Conservation (phyloP, 1,140 invertebrate species). For the Habropoda laboriosa region DNA sequence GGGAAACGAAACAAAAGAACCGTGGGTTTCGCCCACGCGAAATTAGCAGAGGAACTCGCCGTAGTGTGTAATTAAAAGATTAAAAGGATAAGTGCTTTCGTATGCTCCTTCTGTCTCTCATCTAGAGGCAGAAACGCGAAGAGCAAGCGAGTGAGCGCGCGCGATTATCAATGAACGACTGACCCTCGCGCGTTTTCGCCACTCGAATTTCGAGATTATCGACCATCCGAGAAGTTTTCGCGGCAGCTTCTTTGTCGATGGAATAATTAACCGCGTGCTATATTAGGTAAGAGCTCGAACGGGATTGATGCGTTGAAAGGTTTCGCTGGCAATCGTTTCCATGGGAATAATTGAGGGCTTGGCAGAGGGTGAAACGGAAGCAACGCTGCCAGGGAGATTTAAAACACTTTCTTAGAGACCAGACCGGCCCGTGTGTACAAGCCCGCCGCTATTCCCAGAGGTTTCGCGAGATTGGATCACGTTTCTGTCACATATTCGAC, state of each 20-base stretch:
- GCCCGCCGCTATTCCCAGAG: constrained; percentile 25
- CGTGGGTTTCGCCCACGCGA: background rate
- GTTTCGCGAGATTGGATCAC: constrained; percentile 53
- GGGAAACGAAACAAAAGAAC: constrained; percentile 20
- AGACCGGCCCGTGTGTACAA: background rate
- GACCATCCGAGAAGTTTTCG: constrained; percentile 54
- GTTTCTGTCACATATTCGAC: constrained; percentile 27
- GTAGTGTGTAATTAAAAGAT: constrained; percentile 59
- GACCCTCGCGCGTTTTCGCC: constrained; percentile 11
- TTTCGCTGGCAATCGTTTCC: constrained; percentile 67
- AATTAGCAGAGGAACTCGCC: constrained; percentile 41
- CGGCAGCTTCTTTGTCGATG: constrained; percentile 55
- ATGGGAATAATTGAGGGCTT: constrained; percentile 69
- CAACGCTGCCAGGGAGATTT: constrained; percentile 45
- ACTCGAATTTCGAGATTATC: constrained; percentile 60
- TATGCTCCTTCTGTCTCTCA: constrained; percentile 9
- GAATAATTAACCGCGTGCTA: constrained; percentile 68
- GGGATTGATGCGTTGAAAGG: constrained; percentile 70
- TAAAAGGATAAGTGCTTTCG: constrained; percentile 58
- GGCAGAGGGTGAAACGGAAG: constrained; percentile 25
- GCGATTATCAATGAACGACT: constrained; percentile 28
- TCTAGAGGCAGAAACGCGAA: background rate
- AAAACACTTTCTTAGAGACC: constrained; percentile 52
- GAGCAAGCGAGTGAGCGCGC: too few relatives aligned
- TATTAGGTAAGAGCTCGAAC: constrained; percentile 64